These are phyloP conservation scores for Stenotaenia linearis DNA, from an alignment of 2,888 invertebrate species.

Conservation along the genomic window DNA sequence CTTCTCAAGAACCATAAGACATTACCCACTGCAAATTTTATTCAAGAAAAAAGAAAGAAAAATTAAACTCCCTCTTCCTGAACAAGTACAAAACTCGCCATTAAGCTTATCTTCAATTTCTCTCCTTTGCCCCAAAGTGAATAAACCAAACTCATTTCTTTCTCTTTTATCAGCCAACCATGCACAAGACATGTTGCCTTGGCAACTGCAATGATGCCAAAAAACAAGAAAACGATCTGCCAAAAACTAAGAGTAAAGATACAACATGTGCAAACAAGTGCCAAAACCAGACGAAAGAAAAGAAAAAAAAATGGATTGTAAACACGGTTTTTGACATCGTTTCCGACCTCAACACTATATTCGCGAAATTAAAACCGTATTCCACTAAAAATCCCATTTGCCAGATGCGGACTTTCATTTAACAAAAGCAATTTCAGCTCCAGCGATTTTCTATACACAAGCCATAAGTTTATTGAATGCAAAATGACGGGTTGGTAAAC, in stretches of 20 bases:
- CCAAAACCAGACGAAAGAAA: neutral
- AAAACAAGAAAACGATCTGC: conserved; percentile 4
- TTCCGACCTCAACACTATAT: neutral
- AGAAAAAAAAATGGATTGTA: neutral
- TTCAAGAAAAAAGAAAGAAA: neutral
- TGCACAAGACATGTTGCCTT: neutral
- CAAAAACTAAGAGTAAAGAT: conserved; percentile 1
- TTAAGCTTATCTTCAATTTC: neutral
- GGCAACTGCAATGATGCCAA: neutral
- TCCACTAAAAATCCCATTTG: neutral
- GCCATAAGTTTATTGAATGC: neutral
- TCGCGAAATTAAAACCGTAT: too few relatives aligned
- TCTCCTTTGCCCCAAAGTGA: neutral
- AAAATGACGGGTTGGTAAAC: neutral
- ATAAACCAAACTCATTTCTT: conserved; percentile 15
- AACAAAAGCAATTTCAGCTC: neutral
- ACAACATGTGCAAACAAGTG: neutral
- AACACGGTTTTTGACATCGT: neutral
- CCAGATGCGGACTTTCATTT: neutral
- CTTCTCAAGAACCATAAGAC: neutral
- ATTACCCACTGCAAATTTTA: neutral
- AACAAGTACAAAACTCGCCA: neutral
- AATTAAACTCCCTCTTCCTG: neutral
- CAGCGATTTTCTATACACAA: neutral
- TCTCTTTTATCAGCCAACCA: conserved; percentile 1